These are phyloP conservation scores for Clarias magur DNA, from an alignment of 2,113 vertebrate genomes.

Conservation along the genomic window DNA sequence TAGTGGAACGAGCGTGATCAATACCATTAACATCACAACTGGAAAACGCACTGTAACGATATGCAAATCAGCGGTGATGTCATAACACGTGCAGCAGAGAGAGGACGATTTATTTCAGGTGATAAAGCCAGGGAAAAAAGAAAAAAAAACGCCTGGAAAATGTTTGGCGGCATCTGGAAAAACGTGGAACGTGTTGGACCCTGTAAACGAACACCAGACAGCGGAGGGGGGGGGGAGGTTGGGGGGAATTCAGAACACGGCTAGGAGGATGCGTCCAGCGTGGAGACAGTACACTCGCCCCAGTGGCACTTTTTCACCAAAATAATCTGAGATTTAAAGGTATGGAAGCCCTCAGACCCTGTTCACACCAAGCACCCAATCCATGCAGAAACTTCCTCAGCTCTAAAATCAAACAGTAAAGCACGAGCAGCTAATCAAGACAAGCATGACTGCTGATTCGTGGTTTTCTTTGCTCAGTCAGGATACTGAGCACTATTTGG, in stretches of 20 bases:
- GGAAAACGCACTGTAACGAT: not conserved
- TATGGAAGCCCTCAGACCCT: slow-evolving; percentile 9
- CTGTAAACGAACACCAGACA: not conserved
- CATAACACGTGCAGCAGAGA: not conserved
- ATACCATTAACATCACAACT: too few relatives aligned
- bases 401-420: not conserved
- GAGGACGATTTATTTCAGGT: not conserved
- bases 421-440: not conserved
- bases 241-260: not conserved
- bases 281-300: not conserved
- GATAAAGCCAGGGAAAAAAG: not conserved
- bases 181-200: not conserved
- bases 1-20: not conserved
- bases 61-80: slow-evolving; percentile 11
- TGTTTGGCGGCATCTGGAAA: not conserved
- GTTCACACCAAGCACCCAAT: not conserved
- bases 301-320: not conserved
- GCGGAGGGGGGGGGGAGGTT: too few relatives aligned
- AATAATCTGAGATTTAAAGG: not conserved
- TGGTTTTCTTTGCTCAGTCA: not conserved
- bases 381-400: slow-evolving; percentile 1
- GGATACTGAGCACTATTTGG: not conserved
- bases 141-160: not conserved
- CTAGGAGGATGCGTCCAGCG: not conserved
- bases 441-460: not conserved